Evolutionary conservation across 2,113 vertebrate species (phyloP), one percentile per base, ranked within the genome.

Genomic region (Menidia beryllina): DNA sequence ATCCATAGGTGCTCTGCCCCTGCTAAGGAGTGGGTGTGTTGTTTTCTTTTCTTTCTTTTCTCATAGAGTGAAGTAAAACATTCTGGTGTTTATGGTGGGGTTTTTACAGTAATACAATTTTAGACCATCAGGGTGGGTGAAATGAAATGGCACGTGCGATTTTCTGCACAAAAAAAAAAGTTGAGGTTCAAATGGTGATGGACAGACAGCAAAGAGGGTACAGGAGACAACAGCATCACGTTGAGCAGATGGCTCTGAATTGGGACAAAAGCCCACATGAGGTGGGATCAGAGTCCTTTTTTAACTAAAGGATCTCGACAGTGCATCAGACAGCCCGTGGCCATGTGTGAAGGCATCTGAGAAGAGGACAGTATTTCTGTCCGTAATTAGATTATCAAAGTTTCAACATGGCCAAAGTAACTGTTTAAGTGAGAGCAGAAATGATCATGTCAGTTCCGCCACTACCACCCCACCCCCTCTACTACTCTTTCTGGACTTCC

Each of bases 181-280:
- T 53, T 8, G 20, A 30, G 3, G 26, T 38, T 17, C 53, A 21
- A 47, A 30, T 43, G 27, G 36, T 52, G 20, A 53, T 51, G 4
- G 17, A 53, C 38, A 47, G 27, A n/a, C 36, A 47, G 8, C 47
- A 53, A 19, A 36, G 17, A 15, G 3, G 10, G 20, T 24, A 34
- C 4, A 55, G 27, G n/a, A 4, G 7, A 34, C 30, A 34, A 6
- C 60, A 72, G 34, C 38, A n/a, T 53, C 51, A 43, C 52, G 47
- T 1, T 60, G 34, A 43, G 58, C 69, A 72, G 76, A 21, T 69
- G 55, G 59, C 70, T 53, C 17, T 60, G 12, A 68, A 62, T 17
- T 69, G 70, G 58, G 50, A 63, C 36, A 47, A 41, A 57, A 45
- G 5, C 47, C 56, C 17, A 63, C 39, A 45, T 57, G 54, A 27